Percentiles rank a stretch among this genome's conserved stretches.
These are phyloP conservation scores for Epizoanthus scotinus DNA, from an alignment of 92 coral and sea anemone genomes.

Conservation along the genomic window DNA sequence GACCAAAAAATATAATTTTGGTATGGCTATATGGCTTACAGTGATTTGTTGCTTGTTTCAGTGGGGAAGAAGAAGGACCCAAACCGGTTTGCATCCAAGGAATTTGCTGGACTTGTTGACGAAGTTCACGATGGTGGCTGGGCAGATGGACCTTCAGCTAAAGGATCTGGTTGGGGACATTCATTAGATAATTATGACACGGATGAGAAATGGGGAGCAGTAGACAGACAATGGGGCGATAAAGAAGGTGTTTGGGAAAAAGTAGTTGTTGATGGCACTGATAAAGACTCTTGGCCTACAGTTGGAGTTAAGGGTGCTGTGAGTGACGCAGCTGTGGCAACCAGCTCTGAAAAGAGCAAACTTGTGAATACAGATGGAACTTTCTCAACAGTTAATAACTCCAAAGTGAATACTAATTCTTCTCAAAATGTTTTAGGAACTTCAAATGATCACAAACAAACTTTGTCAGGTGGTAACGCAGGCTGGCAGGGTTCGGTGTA, in stretches of 20 bases:
- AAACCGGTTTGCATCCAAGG: conserved; percentile 92
- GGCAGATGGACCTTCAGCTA: conserved; percentile 79
- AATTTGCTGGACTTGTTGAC: conserved; percentile 87
- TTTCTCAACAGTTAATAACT: conserved; percentile 36
- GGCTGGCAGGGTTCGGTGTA: conserved; percentile 46
- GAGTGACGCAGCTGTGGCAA: conserved; percentile 38
- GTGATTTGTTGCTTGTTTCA: conserved; percentile 28
- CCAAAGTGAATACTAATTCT: conserved; percentile 39
- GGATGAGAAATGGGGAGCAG: conserved; percentile 92
- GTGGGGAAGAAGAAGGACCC: conserved; percentile 97
- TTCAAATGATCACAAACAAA: conserved; percentile 53
- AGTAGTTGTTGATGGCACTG: conserved; percentile 84
- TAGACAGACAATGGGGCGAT: conserved; percentile 88
- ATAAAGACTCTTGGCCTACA: conserved; percentile 94
- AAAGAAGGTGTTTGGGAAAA: conserved; percentile 83
- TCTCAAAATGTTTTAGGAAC: conserved; percentile 43
- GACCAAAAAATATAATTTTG: too few species aligned
- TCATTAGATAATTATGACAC: conserved; percentile 84
- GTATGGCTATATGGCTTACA: too few species aligned
- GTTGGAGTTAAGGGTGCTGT: conserved; percentile 75
- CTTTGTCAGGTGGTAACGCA: conserved; percentile 37
- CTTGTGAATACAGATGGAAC: conserved; percentile 39
- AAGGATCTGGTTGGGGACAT: conserved; percentile 84
- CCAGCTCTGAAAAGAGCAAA: conserved; percentile 64
- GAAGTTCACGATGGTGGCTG: conserved; percentile 89